Conservation (phyloP, 2,113 vertebrate genomes). For the Machaerirhynchus nigripectus region DNA sequence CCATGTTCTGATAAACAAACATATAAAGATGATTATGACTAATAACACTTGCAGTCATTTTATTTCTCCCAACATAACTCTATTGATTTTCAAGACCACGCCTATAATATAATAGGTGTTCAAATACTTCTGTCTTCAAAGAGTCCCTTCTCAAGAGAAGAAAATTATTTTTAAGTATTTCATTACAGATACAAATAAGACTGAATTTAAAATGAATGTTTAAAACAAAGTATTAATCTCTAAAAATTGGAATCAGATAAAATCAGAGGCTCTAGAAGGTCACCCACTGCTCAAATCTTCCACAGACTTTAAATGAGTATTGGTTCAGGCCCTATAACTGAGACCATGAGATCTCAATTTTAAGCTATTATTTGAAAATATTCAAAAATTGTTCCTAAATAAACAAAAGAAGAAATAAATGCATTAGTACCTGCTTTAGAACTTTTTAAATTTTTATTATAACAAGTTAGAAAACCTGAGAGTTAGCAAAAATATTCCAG, state of each 20-base stretch:
- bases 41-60: not conserved
- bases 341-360: not conserved
- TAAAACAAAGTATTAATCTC: not conserved
- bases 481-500: not conserved
- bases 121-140: not conserved
- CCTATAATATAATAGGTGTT: not conserved
- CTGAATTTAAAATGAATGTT: not conserved
- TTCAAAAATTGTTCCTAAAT: not conserved
- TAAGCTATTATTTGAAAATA: not conserved
- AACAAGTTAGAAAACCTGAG: not conserved
- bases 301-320: not conserved
- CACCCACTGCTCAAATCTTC: not conserved
- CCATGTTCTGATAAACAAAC: not conserved
- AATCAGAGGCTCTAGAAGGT: not conserved
- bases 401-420: not conserved
- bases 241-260: not conserved
- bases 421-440: not conserved
- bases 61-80: not conserved
- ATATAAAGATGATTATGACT: not conserved
- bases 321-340: not conserved
- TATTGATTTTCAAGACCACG: not conserved
- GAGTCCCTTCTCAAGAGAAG: not conserved
- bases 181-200: not conserved
- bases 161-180: not conserved
- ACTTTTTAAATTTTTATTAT: not conserved